Evolutionary conservation across 2,888 invertebrate genomes (phyloP), one percentile per base, ranked within the genome.

Genomic region (Ethmia dodecea): DNA sequence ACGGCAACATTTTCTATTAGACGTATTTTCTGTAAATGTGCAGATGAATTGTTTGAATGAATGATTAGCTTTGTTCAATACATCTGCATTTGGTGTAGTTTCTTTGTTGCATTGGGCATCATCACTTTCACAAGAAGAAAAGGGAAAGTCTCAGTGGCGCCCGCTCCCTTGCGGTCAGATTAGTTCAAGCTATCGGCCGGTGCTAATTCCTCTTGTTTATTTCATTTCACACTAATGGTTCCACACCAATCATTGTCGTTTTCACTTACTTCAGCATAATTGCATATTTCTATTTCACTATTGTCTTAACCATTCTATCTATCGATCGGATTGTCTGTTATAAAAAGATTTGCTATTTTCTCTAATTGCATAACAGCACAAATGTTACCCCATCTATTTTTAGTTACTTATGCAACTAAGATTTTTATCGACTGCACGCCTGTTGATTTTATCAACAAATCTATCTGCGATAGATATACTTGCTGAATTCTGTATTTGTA

Each of bases 101-200:
- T 8, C 68, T 70, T 68, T 69, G 72, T 80, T 74, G 68, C 66
- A 72, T 57, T 67, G 63, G 64, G 68, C 71, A 78, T 83, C 79
- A 79, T 80, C 83, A 77, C 84, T 86, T 86, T 84, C 84, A 78
- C 84, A 66, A 76, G 67, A 75, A 73, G 73, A 79, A 83, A 84
- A 81, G 79, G 78, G 84, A 84, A 86, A 84, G 83, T 78, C 48
- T 57, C 42, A 43, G 57, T 72, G 72, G 73, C 70, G 75, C 69
- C 62, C 74, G 73, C 60, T 81, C 83, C 84, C 86, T 84, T 84
- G 84, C 75, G 83, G 80, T 83, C 74, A 77, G 79, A 75, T 79
- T 68, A 69, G 57, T 68, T 66, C 61, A 53, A 66, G 57, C 72
- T 70, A 72, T 78, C 65, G 70, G 61, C 66, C 70, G 64, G 55